Conservation (phyloP, 1,140 invertebrate genomes). For the Lamellibrachia luymesi region DNA sequence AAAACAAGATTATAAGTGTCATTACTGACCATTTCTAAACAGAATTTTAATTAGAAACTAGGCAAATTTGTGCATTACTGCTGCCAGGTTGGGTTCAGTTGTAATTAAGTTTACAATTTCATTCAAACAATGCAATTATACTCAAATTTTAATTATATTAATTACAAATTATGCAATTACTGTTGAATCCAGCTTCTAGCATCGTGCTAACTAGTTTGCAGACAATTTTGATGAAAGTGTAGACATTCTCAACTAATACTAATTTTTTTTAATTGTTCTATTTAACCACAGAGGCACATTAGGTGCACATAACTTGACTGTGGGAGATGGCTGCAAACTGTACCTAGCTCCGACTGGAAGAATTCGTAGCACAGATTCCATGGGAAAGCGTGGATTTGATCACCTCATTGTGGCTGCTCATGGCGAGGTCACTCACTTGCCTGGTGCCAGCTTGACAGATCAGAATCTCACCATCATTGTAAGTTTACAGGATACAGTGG, state of each 20-base stretch:
- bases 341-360: slow-evolving; percentile 34
- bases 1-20: too few species aligned
- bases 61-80: too few species aligned
- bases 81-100: too few species aligned
- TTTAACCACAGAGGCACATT: slow-evolving; percentile 35
- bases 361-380: slow-evolving; percentile 27
- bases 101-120: too few species aligned
- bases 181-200: too few species aligned
- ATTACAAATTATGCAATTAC: too few species aligned
- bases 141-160: too few species aligned
- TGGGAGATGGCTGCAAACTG: slow-evolving; percentile 38
- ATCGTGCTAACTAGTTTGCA: too few species aligned
- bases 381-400: slow-evolving; percentile 29
- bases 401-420: slow-evolving; percentile 36
- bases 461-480: slow-evolving; percentile 29
- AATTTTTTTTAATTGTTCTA: background rate
- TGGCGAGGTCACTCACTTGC: slow-evolving; percentile 39
- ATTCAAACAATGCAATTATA: too few species aligned
- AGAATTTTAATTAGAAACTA: too few species aligned
- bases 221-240: background rate
- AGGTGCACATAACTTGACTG: slow-evolving; percentile 35
- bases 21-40: too few species aligned
- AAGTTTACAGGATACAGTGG: background rate
- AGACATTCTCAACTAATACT: background rate
- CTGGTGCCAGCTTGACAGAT: slow-evolving; percentile 29